Base-by-base conservation (phyloP, 1,140 invertebrate species). In the Lordiphosa clarofinis region DNA sequence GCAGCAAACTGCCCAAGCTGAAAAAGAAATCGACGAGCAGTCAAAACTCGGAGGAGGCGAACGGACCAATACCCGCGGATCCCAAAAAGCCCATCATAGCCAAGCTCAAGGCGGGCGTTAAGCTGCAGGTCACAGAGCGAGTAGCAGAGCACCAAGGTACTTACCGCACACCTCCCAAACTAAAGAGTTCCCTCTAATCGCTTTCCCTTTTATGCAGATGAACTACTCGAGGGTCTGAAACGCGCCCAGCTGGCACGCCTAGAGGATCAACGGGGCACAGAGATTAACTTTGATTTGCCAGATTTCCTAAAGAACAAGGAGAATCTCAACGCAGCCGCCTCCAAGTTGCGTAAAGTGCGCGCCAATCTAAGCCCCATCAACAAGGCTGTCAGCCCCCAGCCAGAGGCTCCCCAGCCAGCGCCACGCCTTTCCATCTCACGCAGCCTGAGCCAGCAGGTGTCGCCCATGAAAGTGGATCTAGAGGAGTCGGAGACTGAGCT, bases 261-360 rank as follows among this genome's bases (percentile, higher is more conserved):
- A 39, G 95, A 96, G 87, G 95, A 96, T 87, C 95, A 96, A 89
- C 90, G 95, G 64, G 95, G 94, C 38, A 95, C 94, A 0, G 93
- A 94, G 89, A 94, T 95, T 1, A 95, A 95, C 86, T 94, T 94
- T 72, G 94, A 95, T 89, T 88, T 95, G 43, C 94, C 94, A 2
- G 94, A 95, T 69, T 95, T 96, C 88, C 89, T 95, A 11, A 94
- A 94, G 89, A 92, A 91, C 56, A 91, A 90, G 70, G 89, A 90
- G 56, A 89, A 89, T 57, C 82, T 89, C 37, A 75, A 66, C 53
- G 68, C 66, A 13, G 67, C 73, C 10, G 84, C 76, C 4, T 87
- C 74, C 5, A 88, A 86, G 53, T 44, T 88, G 47, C 68, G 87
- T 4, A 87, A 87, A 48, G 73, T 73, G 61, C 69, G 78, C 28